Evolutionary conservation across 2,113 vertebrate genomes (phyloP).

Genomic region (Edolisoma coerulescens): DNA sequence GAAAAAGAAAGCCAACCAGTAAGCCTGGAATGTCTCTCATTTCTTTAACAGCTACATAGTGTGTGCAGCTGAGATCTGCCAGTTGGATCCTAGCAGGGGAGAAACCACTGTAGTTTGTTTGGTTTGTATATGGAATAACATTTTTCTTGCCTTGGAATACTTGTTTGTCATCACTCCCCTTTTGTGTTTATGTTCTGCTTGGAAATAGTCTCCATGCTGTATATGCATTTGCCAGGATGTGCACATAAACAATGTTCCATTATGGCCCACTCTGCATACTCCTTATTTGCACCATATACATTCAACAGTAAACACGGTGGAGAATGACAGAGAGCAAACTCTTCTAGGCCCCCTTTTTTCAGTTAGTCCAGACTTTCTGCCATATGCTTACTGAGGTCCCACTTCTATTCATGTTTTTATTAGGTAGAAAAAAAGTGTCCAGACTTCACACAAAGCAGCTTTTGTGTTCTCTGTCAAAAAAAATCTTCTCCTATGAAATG

Average conservation of each 20-base stretch:
- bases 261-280: background rate
- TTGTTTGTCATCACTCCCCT: constrained; percentile 63
- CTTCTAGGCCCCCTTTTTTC: constrained; percentile 27
- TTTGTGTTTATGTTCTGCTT: constrained; percentile 63
- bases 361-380: constrained; percentile 56
- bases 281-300: constrained; percentile 62
- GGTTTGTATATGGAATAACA: constrained; percentile 62
- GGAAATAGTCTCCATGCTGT: constrained; percentile 32
- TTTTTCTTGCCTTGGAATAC: constrained; percentile 64
- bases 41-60: constrained; percentile 47
- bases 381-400: constrained; percentile 62
- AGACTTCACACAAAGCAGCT: constrained; percentile 69
- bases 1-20: constrained; percentile 32
- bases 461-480: constrained; percentile 75
- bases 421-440: constrained; percentile 58
- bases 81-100: constrained; percentile 58
- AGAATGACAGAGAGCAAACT: constrained; percentile 1
- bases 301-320: constrained; percentile 15
- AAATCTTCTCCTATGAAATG: constrained; percentile 64
- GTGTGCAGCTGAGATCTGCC: constrained; percentile 53
- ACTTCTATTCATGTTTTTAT: constrained; percentile 69
- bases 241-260: constrained; percentile 64
- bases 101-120: constrained; percentile 64
- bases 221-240: constrained; percentile 59
- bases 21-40: constrained; percentile 37